These are phyloP conservation scores for Porphyrio hochstetteri DNA, from an alignment of 2,113 vertebrate genomes.

Conservation along the genomic window DNA sequence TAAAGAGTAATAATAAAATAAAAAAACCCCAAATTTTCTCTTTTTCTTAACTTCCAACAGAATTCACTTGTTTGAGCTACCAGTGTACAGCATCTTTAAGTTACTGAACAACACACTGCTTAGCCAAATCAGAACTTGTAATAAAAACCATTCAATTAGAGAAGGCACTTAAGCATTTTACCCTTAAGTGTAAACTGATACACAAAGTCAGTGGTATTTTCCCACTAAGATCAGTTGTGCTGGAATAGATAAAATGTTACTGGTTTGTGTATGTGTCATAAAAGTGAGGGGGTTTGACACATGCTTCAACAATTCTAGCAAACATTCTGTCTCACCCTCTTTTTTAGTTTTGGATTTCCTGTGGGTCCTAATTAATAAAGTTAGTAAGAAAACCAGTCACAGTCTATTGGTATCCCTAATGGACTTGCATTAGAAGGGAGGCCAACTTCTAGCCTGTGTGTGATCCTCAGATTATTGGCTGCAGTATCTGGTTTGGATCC, in stretches of 20 bases:
- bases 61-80: background rate
- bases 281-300: background rate
- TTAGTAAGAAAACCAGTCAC: constrained; percentile 11
- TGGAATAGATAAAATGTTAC: constrained; percentile 9
- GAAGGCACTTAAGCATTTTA: constrained; percentile 14
- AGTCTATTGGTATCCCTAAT: background rate
- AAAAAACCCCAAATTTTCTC: background rate
- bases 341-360: constrained; percentile 34
- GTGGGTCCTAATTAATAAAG: constrained; percentile 44
- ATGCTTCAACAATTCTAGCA: background rate
- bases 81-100: background rate
- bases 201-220: background rate
- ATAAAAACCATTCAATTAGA: constrained; percentile 51
- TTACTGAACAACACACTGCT: background rate
- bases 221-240: constrained; percentile 1
- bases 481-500: background rate
- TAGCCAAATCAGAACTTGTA: background rate
- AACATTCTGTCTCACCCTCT: background rate
- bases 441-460: background rate
- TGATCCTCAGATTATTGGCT: background rate
- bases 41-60: constrained; percentile 9
- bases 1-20: background rate
- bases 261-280: background rate
- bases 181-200: constrained; percentile 47
- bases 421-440: constrained; percentile 9